These are phyloP conservation scores for Hyles vespertilio DNA, from an alignment of 1,140 invertebrate genomes.

Conservation along the genomic window DNA sequence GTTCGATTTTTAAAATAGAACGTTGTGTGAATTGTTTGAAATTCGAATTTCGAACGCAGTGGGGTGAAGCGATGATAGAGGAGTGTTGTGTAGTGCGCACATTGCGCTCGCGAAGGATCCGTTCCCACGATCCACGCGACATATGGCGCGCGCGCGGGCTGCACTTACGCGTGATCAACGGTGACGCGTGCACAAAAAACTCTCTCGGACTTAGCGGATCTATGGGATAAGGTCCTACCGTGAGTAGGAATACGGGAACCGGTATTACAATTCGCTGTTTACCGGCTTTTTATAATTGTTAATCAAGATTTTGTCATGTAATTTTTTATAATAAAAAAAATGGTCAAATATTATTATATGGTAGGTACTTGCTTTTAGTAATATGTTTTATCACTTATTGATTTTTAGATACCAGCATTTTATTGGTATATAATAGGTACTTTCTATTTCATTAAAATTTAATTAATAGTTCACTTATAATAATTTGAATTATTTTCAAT, in stretches of 20 bases:
- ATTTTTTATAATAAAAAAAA: too few species aligned
- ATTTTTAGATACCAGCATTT: too few species aligned
- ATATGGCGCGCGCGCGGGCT: constrained; percentile 69
- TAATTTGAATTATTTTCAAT: too few species aligned
- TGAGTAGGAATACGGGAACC: constrained; percentile 38
- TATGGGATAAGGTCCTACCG: constrained; percentile 41
- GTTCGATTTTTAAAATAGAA: constrained; percentile 29
- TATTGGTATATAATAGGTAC: too few species aligned
- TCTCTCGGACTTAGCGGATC: constrained; percentile 61
- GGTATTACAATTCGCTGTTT: constrained; percentile 28
- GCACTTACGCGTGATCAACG: constrained; percentile 54
- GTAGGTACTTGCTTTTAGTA: too few species aligned
- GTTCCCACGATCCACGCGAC: constrained; percentile 71
- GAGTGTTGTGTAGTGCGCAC: constrained; percentile 52
- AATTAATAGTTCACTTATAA: too few species aligned
- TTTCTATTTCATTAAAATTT: too few species aligned
- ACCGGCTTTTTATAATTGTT: constrained; percentile 14
- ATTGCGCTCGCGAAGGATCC: constrained; percentile 54
- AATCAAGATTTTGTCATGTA: background rate
- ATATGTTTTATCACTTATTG: too few species aligned
- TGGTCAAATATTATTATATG: too few species aligned
- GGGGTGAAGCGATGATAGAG: constrained; percentile 33
- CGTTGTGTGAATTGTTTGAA: constrained; percentile 27
- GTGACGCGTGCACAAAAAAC: constrained; percentile 70
- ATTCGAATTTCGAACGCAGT: constrained; percentile 30